These are phyloP conservation scores for Synchiropus splendidus DNA, from an alignment of 2,113 vertebrate species.

Conservation along the genomic window DNA sequence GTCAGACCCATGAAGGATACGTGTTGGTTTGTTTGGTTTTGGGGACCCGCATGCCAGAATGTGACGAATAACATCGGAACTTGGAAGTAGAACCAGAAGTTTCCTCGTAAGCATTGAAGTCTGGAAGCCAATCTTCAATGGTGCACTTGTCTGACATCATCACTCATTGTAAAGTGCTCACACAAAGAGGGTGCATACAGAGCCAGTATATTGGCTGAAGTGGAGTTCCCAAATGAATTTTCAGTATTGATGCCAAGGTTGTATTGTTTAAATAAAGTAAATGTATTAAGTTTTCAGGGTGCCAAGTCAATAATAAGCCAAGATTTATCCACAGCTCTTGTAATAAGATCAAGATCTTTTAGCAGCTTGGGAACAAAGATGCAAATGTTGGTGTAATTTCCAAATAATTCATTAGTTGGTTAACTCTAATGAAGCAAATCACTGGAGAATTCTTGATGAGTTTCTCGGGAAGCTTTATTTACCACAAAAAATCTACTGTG, in stretches of 20 bases:
- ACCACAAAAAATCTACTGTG: conserved; percentile 4
- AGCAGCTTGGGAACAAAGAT: conserved; percentile 1
- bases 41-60: too few species aligned
- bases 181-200: too few species aligned
- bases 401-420: conserved; percentile 5
- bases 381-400: conserved; percentile 4
- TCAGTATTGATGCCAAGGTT: conserved; percentile 12
- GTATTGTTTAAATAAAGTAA: conserved; percentile 23
- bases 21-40: conserved; percentile 13
- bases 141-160: conserved; percentile 47
- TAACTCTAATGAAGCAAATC: conserved; percentile 3
- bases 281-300: conserved; percentile 8
- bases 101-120: too few species aligned
- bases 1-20: conserved; percentile 17
- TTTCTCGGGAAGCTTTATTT: neutral
- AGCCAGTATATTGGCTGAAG: too few species aligned
- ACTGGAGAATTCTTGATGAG: conserved; percentile 1
- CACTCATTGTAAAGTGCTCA: conserved; percentile 35
- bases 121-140: neutral
- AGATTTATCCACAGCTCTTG: too few species aligned
- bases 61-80: too few species aligned
- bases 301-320: conserved; percentile 1
- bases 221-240: too few species aligned
- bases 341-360: conserved; percentile 4
- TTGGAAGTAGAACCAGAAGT: too few species aligned